Conservation (phyloP, 2,113 vertebrate genomes). For the Cinclus mexicanus region DNA sequence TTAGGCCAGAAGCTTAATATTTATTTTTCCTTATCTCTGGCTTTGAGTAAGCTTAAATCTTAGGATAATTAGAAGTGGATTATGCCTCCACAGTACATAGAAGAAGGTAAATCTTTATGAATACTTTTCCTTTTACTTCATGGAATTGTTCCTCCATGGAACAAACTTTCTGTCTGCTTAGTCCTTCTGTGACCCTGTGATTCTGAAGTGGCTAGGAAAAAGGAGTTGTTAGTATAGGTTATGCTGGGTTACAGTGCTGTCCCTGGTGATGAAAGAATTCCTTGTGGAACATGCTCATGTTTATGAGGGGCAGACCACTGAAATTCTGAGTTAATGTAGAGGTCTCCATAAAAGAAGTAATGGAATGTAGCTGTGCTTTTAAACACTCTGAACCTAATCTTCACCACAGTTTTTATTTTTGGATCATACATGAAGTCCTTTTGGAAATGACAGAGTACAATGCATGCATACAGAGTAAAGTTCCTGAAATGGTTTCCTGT, state of each 20-base stretch:
- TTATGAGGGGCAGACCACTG: background rate
- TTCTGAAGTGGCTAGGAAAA: background rate
- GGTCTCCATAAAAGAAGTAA: background rate
- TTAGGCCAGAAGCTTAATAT: background rate
- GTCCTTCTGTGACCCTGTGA: background rate
- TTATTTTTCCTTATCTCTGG: background rate
- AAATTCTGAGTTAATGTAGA: background rate
- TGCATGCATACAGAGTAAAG: background rate
- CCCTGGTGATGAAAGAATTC: background rate
- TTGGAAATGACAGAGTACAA: background rate
- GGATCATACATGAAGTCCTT: fast-evolving
- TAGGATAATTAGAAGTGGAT: background rate
- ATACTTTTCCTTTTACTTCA: background rate
- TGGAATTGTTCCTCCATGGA: background rate
- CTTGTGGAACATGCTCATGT: background rate
- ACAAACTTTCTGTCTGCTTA: background rate
- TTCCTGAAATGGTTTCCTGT: background rate
- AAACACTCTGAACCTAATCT: background rate
- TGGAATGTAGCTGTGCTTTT: background rate
- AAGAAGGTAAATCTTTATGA: background rate
- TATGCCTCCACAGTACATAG: background rate
- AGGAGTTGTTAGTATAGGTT: background rate
- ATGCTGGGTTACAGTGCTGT: background rate
- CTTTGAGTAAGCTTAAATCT: background rate
- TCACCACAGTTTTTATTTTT: background rate